These are phyloP conservation scores for Argyrosomus japonicus DNA, from an alignment of 2,113 vertebrate genomes.

Conservation along the genomic window DNA sequence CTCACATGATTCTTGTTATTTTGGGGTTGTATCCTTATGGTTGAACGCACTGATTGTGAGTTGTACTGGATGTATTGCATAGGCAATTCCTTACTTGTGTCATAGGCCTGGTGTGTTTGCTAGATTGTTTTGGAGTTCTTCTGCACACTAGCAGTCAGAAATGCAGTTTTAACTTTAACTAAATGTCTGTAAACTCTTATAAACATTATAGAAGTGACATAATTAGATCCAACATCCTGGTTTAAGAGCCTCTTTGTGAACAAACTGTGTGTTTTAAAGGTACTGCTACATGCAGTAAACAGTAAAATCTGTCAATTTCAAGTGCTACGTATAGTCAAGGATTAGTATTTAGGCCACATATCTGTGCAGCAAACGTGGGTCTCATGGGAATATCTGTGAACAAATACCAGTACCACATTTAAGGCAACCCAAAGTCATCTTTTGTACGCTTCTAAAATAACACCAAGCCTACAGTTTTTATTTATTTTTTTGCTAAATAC, in stretches of 20 bases:
- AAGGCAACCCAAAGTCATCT: not conserved
- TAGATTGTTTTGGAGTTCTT: not conserved
- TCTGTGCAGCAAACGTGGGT: not conserved
- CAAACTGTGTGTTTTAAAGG: not conserved
- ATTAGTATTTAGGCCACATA: constrained; percentile 12
- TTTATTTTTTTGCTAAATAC: not conserved
- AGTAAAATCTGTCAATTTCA: not conserved
- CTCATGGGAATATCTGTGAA: not conserved
- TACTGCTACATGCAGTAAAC: not conserved
- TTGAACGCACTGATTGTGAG: no score
- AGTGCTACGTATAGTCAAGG: not conserved
- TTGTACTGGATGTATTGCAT: not conserved
- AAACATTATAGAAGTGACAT: not conserved
- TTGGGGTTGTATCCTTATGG: no score
- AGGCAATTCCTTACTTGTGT: not conserved
- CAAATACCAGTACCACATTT: not conserved
- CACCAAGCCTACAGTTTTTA: not conserved
- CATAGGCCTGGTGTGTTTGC: no score
- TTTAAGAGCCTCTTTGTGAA: not conserved
- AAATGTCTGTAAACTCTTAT: not conserved
- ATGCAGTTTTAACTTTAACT: not conserved
- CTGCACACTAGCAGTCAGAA: not conserved
- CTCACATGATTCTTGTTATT: no score
- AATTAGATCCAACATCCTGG: not conserved
- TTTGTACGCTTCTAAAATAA: not conserved